Evolutionary conservation across 1,140 invertebrate species (phyloP), one percentile per base, ranked within the genome.

Genomic region (Drosophila albomicans): DNA sequence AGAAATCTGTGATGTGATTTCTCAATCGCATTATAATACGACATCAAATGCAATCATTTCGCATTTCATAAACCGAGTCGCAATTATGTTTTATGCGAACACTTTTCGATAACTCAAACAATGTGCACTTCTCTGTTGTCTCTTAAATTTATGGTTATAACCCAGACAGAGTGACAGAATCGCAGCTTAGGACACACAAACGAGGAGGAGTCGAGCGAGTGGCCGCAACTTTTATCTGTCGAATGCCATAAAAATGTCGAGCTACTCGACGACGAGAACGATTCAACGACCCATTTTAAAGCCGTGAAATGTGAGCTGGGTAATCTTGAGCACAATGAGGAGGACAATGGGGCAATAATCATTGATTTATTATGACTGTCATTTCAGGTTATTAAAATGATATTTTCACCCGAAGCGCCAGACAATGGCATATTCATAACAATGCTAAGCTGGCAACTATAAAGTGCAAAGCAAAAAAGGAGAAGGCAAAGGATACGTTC

Each of bases 351-450:
- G 80, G 85, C 85, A 89, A 89, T 89, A 89, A 89, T 89, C 85
- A 89, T 89, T 89, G 85, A 89, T 89, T 89, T 89, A 89, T 89
- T 56, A 70, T 58, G 81, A 75, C 85, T 84, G 86, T 84, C 84
- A 79, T 79, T 88, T 78, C 45, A 61, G 58, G 70, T 87, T 88
- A 88, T 88, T 89, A 88, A 88, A 88, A 75, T 81, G 67, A 86
- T 87, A 86, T 87, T 54, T 54, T 54, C n/a, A 1, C 20, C 48
- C 51, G 16, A 8, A 63, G 61, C 30, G 5, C 48, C 48, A 66
- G 15, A 57, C 41, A 57, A 66, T 45, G 52, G 28, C 13, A 54
- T 59, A 72, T 72, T 41, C 54, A 66, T 48, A 67, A 32, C 30
- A 1, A 32, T 32, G 7, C 30, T 32, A 32, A 25, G 20, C 20